Percentiles rank a stretch among this genome's conserved stretches.
Evolutionary conservation across 2,797 vertebrate genomes (phyloP).

Genomic region (Fringilla coelebs): DNA sequence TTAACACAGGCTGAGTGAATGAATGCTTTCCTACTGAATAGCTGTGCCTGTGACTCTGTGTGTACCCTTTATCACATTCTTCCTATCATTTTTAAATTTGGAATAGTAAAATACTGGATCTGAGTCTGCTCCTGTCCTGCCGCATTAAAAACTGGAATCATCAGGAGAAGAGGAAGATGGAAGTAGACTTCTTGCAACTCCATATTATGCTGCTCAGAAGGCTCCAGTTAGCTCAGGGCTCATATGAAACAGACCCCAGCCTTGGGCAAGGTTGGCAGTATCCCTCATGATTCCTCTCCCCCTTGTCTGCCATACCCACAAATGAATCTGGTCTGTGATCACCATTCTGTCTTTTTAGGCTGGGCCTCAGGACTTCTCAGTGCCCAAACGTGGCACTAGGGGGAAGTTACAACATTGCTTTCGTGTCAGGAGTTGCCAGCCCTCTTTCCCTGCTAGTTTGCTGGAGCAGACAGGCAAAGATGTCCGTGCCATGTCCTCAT

Average conservation of each 20-base stretch:
- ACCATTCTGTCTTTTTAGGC: not conserved
- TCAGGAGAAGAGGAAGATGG: not conserved
- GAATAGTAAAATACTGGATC: not conserved
- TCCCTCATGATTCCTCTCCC: not conserved
- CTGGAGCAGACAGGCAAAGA: not conserved
- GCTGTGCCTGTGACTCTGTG: not conserved
- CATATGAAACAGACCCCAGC: not conserved
- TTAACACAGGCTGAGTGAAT: not conserved
- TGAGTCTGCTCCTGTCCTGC: not conserved
- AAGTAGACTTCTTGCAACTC: not conserved
- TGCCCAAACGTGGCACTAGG: not conserved
- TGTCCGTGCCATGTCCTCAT: not conserved
- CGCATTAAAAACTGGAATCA: not conserved
- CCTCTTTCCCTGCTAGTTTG: not conserved
- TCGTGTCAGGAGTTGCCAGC: not conserved
- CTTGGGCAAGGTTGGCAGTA: not conserved
- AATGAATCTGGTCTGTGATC: not conserved
- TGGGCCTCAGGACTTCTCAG: not conserved
- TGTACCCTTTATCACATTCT: not conserved
- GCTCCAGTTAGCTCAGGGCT: not conserved
- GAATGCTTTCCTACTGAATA: not conserved
- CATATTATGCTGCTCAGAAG: not conserved
- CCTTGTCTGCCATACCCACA: rapidly evolving
- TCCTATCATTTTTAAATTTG: not conserved
- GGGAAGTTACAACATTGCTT: not conserved